Percentiles rank a stretch among this genome's conserved stretches.
Evolutionary conservation across 2,113 vertebrate species (phyloP).

Genomic region (Empidonax alnorum): DNA sequence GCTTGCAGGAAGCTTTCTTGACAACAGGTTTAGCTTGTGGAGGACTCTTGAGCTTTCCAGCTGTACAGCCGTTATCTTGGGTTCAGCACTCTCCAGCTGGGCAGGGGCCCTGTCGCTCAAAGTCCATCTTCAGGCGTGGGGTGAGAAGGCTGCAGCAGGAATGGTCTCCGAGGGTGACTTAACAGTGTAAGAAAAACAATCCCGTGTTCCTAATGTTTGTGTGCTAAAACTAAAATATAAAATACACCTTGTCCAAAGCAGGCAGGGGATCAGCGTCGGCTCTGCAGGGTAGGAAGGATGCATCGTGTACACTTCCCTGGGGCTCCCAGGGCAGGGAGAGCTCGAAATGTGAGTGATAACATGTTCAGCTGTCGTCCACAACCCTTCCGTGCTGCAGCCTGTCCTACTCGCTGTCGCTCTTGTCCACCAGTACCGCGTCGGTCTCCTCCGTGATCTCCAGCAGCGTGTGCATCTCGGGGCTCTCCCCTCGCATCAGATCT

Average conservation of each 20-base stretch:
- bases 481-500: constrained; percentile 86
- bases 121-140: not conserved
- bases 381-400: not conserved
- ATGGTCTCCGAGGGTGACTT: constrained; percentile 50
- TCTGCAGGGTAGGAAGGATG: constrained; percentile 18
- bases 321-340: constrained; percentile 45
- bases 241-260: constrained; percentile 52
- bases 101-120: not conserved
- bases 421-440: constrained; percentile 85
- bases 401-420: constrained; percentile 82
- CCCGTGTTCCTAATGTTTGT: constrained; percentile 14
- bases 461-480: constrained; percentile 84
- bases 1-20: constrained; percentile 12
- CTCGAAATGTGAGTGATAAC: constrained; percentile 38
- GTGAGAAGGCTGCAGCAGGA: constrained; percentile 31
- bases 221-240: constrained; percentile 66
- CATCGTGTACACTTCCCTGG: not conserved
- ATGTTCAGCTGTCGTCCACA: constrained; percentile 14
- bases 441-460: constrained; percentile 90
- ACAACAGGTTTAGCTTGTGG: not conserved
- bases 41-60: constrained; percentile 3
- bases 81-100: not conserved
- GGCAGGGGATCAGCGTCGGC: not conserved
- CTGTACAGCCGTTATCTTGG: not conserved
- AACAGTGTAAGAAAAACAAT: constrained; percentile 60